Evolutionary conservation across 92 coral and sea anemone genomes (phyloP), one percentile per base, ranked within the genome.

Genomic region (Umimayanthus chanpuru): DNA sequence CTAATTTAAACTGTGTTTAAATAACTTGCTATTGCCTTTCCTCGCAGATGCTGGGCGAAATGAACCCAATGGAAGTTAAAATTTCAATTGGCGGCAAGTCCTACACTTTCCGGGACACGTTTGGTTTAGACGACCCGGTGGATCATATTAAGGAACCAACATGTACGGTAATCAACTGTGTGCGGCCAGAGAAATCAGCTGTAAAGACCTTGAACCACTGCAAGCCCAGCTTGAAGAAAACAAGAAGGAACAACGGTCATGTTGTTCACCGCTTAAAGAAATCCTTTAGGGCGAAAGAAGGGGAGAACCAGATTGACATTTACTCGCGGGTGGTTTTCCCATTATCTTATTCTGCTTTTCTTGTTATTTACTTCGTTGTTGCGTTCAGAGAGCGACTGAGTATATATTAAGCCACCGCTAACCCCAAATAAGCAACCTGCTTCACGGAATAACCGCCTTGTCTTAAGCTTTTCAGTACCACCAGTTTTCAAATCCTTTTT

Each of bases 71-170:
- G 94, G 95, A 94, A 82, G 92, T 94, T 30, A 86, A 87, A 73
- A 94, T 94, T 78, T 92, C 93, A 32, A 82, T 94, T 85, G 98
- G 98, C 44, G 90, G 90, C 1, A 94, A 94, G 72, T 92, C 96
- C 5, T 94, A 94, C 91, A 73, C 93, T 39, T 94, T 94, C 65
- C 89, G 89, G 9, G 96, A 94, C 88, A 88, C 96, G 0, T 47
- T 94, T 12, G 91, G 90, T 44, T 88, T 80, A 8, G 73, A 80
- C 0, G 73, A 90, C 30, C 73, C 90, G 4, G 72, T 87, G 5
- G 89, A 65, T 43, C 66, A 40, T 18, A 77, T 68, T 10, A 91
- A 82, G 18, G 14, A 76, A 0, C n/a, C 86, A 9, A 78, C 90
- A 38, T 91, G 85, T 76, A 94, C 94, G 26, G 90, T 85, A 14